These are phyloP conservation scores for Macaca fascicularis DNA, from an alignment of 2,113 vertebrate genomes.

Conservation along the genomic window DNA sequence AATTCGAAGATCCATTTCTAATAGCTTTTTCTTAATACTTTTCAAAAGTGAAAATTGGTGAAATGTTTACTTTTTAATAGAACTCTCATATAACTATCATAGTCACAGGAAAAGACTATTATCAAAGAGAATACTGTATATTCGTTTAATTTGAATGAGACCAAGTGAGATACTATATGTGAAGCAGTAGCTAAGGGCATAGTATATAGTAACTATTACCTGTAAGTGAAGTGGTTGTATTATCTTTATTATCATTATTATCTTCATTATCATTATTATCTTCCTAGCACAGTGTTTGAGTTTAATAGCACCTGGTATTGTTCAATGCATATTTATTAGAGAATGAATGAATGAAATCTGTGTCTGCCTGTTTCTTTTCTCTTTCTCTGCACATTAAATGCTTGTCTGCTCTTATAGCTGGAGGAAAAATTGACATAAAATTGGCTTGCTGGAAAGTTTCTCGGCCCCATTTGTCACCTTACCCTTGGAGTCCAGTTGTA, in stretches of 20 bases:
- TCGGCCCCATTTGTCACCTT: conserved; percentile 69
- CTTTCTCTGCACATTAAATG: conserved; percentile 31
- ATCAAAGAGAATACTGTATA: neutral
- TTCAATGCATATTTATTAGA: neutral
- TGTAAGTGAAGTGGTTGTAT: conserved; percentile 38
- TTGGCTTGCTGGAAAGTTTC: conserved; percentile 63
- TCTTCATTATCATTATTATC: conserved; percentile 27
- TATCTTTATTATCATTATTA: conserved; percentile 1
- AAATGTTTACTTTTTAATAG: conserved; percentile 43
- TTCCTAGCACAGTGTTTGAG: conserved; percentile 5
- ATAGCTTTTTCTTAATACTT: conserved; percentile 17
- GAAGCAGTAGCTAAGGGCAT: neutral
- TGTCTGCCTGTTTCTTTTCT: neutral
- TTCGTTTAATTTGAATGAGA: conserved; percentile 52
- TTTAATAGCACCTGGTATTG: conserved; percentile 9
- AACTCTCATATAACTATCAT: neutral
- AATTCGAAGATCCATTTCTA: neutral
- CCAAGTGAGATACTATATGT: neutral
- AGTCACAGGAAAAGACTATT: conserved; percentile 20
- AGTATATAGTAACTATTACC: conserved; percentile 34
- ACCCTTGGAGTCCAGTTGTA: conserved; percentile 44
- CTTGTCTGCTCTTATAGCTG: conserved; percentile 51
- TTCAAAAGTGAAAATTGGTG: conserved; percentile 7
- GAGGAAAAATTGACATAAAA: conserved; percentile 56
- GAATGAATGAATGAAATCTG: neutral